Conservation (phyloP, 2,797 vertebrate species). For the Cephalopachus bancanus region DNA sequence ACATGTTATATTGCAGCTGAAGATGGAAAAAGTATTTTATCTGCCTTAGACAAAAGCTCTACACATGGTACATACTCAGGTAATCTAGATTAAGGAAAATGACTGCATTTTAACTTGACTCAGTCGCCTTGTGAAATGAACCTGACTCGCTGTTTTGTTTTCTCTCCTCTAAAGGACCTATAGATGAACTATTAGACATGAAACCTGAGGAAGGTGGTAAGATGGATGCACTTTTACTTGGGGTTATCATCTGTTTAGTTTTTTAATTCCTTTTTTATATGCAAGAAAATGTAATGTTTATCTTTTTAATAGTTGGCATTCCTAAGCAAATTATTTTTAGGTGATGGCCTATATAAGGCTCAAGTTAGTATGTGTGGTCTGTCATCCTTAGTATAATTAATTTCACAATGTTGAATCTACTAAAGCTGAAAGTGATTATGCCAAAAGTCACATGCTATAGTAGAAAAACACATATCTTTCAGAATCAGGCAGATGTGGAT, state of each 20-base stretch:
- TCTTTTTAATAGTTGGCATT: conserved; percentile 65
- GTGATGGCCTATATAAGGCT: conserved; percentile 14
- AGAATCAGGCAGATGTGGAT: neutral
- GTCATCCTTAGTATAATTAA: conserved; percentile 30
- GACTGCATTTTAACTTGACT: conserved; percentile 39
- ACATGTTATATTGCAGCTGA: conserved; percentile 81
- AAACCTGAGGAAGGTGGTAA: conserved; percentile 89
- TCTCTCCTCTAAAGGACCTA: conserved; percentile 77
- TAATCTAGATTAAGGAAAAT: conserved; percentile 78
- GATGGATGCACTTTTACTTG: conserved; percentile 67
- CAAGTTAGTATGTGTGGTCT: neutral
- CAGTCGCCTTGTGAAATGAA: conserved; percentile 20
- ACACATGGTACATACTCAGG: conserved; percentile 82
- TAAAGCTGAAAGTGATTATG: conserved; percentile 5
- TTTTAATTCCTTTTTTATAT: conserved; percentile 22
- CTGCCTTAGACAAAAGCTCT: conserved; percentile 80
- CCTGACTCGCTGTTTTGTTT: conserved; percentile 52
- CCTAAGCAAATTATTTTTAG: conserved; percentile 12
- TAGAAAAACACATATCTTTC: conserved; percentile 31
- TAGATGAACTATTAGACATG: conserved; percentile 89
- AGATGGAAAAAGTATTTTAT: conserved; percentile 77
- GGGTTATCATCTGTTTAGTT: conserved; percentile 33
- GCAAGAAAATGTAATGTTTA: conserved; percentile 40
- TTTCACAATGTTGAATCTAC: conserved; percentile 39
- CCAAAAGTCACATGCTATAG: neutral